These are phyloP conservation scores for Drosophila kambysellisi DNA, from an alignment of 2,888 invertebrate genomes.

Conservation along the genomic window DNA sequence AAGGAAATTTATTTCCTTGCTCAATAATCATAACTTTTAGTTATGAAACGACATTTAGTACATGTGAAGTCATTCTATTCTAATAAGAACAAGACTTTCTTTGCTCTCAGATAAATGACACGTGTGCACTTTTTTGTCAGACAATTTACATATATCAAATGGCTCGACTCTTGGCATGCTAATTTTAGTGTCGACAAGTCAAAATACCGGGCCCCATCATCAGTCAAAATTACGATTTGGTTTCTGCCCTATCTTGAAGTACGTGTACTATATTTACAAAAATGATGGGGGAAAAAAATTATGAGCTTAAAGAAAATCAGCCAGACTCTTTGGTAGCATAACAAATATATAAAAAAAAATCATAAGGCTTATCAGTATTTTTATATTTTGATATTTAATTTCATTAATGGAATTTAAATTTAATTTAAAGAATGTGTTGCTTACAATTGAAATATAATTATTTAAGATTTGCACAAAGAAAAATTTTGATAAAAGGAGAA, in stretches of 20 bases:
- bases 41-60: constrained; percentile 24
- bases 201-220: constrained; percentile 31
- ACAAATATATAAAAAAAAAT: neutral
- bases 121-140: constrained; percentile 51
- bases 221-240: constrained; percentile 35
- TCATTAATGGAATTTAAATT: neutral
- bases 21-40: constrained; percentile 31
- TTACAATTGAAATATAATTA: neutral
- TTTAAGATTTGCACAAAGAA: neutral
- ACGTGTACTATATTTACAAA: constrained; percentile 7
- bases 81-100: neutral
- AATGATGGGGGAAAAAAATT: neutral
- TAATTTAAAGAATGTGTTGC: fast-evolving
- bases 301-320: too few relatives aligned
- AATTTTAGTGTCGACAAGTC: constrained; percentile 46
- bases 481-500: too few relatives aligned
- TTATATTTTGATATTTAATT: neutral
- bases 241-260: constrained; percentile 15
- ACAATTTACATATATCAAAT: constrained; percentile 41
- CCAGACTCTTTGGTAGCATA: too few relatives aligned
- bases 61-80: neutral
- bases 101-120: constrained; percentile 40
- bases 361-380: neutral
- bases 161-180: constrained; percentile 38
- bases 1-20: neutral